These are phyloP conservation scores for Thysanoteuthis rhombus DNA, from an alignment of 2,888 invertebrate species.

Conservation along the genomic window DNA sequence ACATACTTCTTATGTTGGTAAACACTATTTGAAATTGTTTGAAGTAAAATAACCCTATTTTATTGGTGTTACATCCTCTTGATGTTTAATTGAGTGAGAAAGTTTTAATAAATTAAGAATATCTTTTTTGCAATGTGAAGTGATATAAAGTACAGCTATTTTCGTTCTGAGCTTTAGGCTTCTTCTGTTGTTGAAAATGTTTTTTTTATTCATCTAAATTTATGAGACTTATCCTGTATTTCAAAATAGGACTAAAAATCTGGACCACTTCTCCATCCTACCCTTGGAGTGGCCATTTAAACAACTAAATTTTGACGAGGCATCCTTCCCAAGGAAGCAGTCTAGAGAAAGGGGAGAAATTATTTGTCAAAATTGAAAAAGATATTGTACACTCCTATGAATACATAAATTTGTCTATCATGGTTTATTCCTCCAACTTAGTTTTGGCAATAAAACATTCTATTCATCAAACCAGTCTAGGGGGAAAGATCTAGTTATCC, in stretches of 20 bases:
- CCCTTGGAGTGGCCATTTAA: too few species aligned
- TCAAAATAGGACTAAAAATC: background rate
- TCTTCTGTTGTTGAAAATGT: background rate
- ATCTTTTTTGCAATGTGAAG: background rate
- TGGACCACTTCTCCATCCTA: too few species aligned
- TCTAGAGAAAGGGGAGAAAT: too few species aligned
- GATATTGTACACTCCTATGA: too few species aligned
- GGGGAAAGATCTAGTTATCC: too few species aligned
- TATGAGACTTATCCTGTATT: background rate
- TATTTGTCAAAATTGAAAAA: too few species aligned
- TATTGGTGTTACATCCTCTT: background rate
- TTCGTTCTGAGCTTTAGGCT: background rate
- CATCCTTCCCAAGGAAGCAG: too few species aligned
- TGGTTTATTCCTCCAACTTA: too few species aligned
- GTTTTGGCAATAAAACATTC: too few species aligned
- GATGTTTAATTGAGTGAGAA: background rate
- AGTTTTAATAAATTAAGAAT: background rate
- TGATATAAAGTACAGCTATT: background rate
- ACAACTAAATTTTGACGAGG: too few species aligned
- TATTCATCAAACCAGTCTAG: too few species aligned
- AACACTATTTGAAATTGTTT: background rate
- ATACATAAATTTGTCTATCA: too few species aligned
- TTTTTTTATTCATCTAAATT: background rate
- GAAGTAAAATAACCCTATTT: background rate
- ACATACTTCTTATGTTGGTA: background rate